A percentile compares a stretch with the other conserved stretches of the same genome.
These are phyloP conservation scores for Cenopis cana DNA, from an alignment of 2,888 invertebrate genomes.

Conservation along the genomic window DNA sequence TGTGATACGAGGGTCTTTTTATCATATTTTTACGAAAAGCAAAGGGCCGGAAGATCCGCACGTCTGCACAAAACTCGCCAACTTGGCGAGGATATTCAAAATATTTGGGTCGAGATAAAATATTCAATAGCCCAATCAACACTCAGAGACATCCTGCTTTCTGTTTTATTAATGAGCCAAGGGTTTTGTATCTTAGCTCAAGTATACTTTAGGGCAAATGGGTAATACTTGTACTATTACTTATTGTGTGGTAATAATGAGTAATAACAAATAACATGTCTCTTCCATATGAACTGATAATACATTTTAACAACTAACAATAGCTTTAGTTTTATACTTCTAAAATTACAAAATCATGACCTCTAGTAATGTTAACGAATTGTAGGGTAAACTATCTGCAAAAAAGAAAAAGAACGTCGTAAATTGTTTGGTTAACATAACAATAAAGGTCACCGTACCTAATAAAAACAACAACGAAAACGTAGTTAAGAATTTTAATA, in stretches of 20 bases:
- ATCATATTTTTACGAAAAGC: constrained; percentile 64
- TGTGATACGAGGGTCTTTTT: constrained; percentile 60
- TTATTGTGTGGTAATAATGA: too few species aligned
- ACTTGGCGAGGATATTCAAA: constrained; percentile 60
- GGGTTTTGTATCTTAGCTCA: not conserved
- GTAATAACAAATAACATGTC: too few species aligned
- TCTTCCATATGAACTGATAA: too few species aligned
- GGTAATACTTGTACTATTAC: too few species aligned
- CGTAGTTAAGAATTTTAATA: constrained; percentile 37
- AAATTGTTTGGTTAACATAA: not conserved
- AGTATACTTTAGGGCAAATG: not conserved
- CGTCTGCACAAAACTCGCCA: constrained; percentile 56
- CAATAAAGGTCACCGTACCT: constrained; percentile 3
- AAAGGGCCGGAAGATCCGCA: constrained; percentile 53
- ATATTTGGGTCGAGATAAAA: constrained; percentile 57
- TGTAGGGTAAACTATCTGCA: too few species aligned
- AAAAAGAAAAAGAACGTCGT: too few species aligned
- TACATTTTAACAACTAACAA: too few species aligned
- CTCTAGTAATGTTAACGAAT: too few species aligned
- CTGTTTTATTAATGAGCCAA: constrained; percentile 16
- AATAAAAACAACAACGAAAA: constrained; percentile 19
- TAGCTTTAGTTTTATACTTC: too few species aligned
- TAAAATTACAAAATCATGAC: too few species aligned
- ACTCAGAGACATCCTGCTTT: constrained; percentile 10
- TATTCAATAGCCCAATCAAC: constrained; percentile 48